These are phyloP conservation scores for Cydia splendana DNA, from an alignment of 1,140 invertebrate genomes.

Conservation along the genomic window DNA sequence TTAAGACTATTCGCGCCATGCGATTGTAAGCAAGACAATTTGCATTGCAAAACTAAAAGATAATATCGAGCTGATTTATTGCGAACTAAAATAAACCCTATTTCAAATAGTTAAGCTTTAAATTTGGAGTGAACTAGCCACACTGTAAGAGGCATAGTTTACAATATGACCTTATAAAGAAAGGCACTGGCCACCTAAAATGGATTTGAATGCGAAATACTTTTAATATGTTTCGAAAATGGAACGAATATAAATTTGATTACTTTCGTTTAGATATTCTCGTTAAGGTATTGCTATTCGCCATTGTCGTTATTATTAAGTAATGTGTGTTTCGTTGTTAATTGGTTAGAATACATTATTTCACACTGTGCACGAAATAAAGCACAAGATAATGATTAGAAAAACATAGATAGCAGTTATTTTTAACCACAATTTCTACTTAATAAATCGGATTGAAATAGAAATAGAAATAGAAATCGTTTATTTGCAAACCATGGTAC, in stretches of 20 bases:
- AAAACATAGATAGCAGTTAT: too few relatives aligned
- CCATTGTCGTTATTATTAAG: too few relatives aligned
- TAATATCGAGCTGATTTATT: background rate
- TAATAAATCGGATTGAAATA: too few relatives aligned
- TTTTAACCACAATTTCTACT: too few relatives aligned
- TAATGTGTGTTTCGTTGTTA: too few relatives aligned
- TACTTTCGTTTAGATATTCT: background rate
- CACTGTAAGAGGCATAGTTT: background rate
- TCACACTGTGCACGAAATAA: too few relatives aligned
- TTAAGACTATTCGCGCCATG: background rate
- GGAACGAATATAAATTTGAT: background rate
- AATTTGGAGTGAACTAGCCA: background rate
- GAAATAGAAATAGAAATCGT: too few relatives aligned
- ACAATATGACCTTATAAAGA: constrained; percentile 7
- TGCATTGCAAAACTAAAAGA: background rate
- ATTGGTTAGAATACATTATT: too few relatives aligned
- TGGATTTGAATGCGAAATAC: background rate
- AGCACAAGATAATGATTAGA: too few relatives aligned
- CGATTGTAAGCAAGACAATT: constrained; percentile 16
- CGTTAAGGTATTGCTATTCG: background rate
- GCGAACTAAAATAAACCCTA: background rate
- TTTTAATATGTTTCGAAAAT: constrained; percentile 1
- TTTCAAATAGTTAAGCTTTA: background rate
- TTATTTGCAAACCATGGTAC: too few relatives aligned
- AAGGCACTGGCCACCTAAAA: constrained; percentile 9